A percentile compares a stretch with the other conserved stretches of the same genome.
These are phyloP conservation scores for Archocentrus centrarchus DNA, from an alignment of 2,113 vertebrate genomes.

Conservation along the genomic window DNA sequence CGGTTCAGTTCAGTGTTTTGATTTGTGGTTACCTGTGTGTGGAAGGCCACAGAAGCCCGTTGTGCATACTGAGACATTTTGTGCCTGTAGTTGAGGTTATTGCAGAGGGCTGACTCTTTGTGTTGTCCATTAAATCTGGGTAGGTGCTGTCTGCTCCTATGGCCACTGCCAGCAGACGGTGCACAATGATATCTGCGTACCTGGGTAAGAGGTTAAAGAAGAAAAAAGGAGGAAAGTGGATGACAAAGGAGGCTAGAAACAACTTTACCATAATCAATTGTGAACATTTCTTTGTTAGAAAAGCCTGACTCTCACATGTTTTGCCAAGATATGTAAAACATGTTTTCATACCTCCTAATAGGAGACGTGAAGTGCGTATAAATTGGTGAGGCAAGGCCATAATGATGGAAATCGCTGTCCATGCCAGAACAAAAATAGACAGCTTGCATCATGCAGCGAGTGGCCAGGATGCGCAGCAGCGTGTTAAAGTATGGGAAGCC, in stretches of 20 bases:
- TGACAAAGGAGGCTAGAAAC: not conserved
- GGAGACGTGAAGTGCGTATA: conserved; percentile 99
- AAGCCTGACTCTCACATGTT: not conserved
- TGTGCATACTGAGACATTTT: conserved; percentile 99
- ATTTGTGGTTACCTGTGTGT: conserved; percentile 88
- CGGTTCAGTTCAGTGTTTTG: not conserved
- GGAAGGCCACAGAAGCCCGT: conserved; percentile 94
- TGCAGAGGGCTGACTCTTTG: conserved; percentile 90
- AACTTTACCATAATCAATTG: not conserved
- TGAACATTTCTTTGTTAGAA: not conserved
- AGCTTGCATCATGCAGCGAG: conserved; percentile 99
- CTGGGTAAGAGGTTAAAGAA: conserved; percentile 67
- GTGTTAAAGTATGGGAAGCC: conserved; percentile 92
- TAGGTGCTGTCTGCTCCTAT: conserved; percentile 92
- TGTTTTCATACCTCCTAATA: conserved; percentile 88
- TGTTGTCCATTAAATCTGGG: conserved; percentile 93
- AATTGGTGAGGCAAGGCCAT: conserved; percentile 95
- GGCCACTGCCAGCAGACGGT: conserved; percentile 92
- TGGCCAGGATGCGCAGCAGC: conserved; percentile 91
- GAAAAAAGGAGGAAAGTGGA: not conserved
- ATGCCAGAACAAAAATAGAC: conserved; percentile 98
- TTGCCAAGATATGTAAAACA: not conserved
- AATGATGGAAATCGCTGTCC: conserved; percentile 97
- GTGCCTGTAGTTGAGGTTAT: conserved; percentile 96
- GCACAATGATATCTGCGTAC: conserved; percentile 96